Conservation (phyloP, 2,113 vertebrate species). For the Ellobius talpinus region DNA sequence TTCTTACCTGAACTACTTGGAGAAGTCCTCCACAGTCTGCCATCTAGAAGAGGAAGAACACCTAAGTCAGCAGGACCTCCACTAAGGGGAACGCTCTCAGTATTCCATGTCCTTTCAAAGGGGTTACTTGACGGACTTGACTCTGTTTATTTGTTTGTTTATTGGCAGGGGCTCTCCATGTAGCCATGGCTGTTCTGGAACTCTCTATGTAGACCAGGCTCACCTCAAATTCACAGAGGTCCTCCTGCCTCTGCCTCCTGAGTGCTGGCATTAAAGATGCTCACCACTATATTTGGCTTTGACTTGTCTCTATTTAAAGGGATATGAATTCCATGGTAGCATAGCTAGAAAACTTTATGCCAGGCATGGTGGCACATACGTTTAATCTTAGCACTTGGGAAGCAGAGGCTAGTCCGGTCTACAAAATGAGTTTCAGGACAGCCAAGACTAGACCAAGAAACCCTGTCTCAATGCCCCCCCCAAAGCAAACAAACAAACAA, state of each 20-base stretch:
- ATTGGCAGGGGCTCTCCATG: not conserved
- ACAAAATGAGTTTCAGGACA: too few species aligned
- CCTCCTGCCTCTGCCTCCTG: not conserved
- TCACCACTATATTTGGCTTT: not conserved
- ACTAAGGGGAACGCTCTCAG: not conserved
- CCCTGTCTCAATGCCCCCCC: too few species aligned
- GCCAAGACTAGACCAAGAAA: too few species aligned
- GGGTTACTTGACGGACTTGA: not conserved
- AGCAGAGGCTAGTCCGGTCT: too few species aligned
- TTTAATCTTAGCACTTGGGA: too few species aligned
- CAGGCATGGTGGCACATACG: not conserved
- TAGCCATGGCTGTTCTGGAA: not conserved
- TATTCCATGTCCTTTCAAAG: not conserved
- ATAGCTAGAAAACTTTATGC: slow-evolving; percentile 8
- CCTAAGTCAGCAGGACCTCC: not conserved
- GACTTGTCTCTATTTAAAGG: not conserved
- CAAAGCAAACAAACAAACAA: too few species aligned
- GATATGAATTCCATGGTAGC: not conserved
- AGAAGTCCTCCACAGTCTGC: slow-evolving; percentile 97
- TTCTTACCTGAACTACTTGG: slow-evolving; percentile 95
- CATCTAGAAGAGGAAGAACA: slow-evolving; percentile 90
- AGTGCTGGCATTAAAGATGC: not conserved
- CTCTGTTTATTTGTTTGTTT: not conserved
- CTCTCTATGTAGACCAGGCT: not conserved
- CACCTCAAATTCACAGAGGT: not conserved